These are phyloP conservation scores for Dendrolimus pini DNA, from an alignment of 2,888 invertebrate genomes.

Conservation along the genomic window DNA sequence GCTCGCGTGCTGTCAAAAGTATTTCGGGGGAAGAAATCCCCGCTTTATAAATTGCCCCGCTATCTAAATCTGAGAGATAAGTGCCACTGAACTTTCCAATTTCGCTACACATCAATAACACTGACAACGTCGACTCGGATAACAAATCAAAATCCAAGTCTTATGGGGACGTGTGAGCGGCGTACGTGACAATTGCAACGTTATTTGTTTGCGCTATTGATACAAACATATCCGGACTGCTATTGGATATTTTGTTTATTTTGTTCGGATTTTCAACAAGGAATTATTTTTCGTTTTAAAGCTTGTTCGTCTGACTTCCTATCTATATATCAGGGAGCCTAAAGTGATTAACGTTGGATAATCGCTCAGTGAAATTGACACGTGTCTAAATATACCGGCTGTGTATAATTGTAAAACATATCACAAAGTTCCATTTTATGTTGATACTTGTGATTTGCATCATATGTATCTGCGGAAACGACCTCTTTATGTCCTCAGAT, in stretches of 20 bases:
- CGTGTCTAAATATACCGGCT: no score
- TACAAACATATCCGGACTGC: not conserved
- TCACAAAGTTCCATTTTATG: no score
- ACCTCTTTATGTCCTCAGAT: no score
- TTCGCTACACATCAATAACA: conserved; percentile 75
- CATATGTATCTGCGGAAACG: no score
- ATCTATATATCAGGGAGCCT: no score
- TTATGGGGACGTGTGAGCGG: conserved; percentile 31
- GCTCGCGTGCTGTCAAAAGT: conserved; percentile 42
- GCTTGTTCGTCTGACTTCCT: no score
- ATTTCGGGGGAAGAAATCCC: conserved; percentile 61
- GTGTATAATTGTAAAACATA: no score
- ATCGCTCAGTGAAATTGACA: no score
- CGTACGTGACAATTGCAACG: conserved; percentile 19
- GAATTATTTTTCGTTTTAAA: not conserved
- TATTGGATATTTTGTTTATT: not conserved
- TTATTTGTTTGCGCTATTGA: conserved; percentile 15
- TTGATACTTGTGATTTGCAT: no score
- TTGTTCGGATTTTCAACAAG: not conserved
- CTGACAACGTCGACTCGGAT: conserved; percentile 54
- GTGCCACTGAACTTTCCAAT: conserved; percentile 74
- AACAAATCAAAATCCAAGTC: conserved; percentile 68
- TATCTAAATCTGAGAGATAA: conserved; percentile 74
- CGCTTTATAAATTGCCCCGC: conserved; percentile 72
- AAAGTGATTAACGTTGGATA: no score